Evolutionary conservation across 2,888 invertebrate genomes (phyloP).

Genomic region (Fabriciana adippe): DNA sequence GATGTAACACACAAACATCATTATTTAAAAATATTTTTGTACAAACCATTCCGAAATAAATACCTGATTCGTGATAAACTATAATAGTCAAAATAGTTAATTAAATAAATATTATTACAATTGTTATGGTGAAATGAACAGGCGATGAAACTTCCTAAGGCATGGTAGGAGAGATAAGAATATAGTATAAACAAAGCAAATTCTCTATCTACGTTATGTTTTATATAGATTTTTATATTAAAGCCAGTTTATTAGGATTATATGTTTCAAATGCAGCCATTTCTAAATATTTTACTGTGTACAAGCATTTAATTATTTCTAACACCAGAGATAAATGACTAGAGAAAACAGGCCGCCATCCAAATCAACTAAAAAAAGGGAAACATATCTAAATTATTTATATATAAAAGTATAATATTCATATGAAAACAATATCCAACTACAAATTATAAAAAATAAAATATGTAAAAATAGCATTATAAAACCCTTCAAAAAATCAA

Average conservation of each 20-base stretch:
- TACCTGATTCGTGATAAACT: neutral
- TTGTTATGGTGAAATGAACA: conserved; percentile 13
- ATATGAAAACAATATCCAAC: neutral
- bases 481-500: no score
- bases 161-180: conserved; percentile 6
- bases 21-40: conserved; percentile 5
- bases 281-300: conserved; percentile 20
- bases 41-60: conserved; percentile 19
- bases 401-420: neutral
- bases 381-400: neutral
- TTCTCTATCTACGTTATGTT: conserved; percentile 28
- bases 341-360: conserved; percentile 12
- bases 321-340: conserved; percentile 25
- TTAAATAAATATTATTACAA: conserved; percentile 32
- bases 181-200: conserved; percentile 31
- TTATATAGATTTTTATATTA: conserved; percentile 28
- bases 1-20: neutral
- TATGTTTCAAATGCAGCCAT: conserved; percentile 28
- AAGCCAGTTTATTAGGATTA: conserved; percentile 38
- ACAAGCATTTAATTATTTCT: conserved; percentile 3
- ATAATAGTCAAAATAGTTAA: conserved; percentile 5
- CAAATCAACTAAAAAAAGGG: no score
- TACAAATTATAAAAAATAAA: no score
- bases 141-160: conserved; percentile 13
- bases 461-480: no score